Base-by-base conservation (phyloP, 2,797 vertebrate species). In the Salmo trutta region DNA sequence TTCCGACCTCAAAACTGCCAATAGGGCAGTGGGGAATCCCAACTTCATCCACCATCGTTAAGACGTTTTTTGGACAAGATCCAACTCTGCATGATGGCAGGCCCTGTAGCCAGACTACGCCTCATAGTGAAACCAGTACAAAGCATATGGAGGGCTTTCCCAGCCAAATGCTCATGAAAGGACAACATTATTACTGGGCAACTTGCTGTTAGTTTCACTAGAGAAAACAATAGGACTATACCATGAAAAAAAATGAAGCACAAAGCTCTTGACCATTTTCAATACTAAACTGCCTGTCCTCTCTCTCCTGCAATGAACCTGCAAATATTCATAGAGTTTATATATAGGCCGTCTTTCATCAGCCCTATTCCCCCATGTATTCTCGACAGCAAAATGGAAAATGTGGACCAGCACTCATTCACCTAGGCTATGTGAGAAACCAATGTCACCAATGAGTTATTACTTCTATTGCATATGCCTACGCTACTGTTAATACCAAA, bases 321-420 rank as follows among this genome's bases (percentile, higher is more conserved):
- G 86, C 79, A 78, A 90, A 89, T 84, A 91, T 88, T 89, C 88
- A 90, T 87, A 80, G 85, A 77, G 83, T 89, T 88, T 93, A 92
- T 88, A 90, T 92, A 87, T 93, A 93, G 89, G 79, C 62, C 80
- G 91, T 90, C 86, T 91, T 86, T 83, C 90, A 93, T 93, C 91
- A 90, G 91, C 83, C 7, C 87, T 88, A 87, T 86, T 91, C 91
- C 90, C 91, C 2, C 31, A 82, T 84, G 91, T 88, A 83, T 90
- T 91, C 86, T 84, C 88, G 87, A 88, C 84, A 83, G 89, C 91
- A 91, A 93, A 91, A 92, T 91, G 89, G 85, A 52, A 75, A 91
- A 91, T 91, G 88, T 89, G 84, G 89, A 91, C 82, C 88, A 91
- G 87, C 83, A 88, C 86, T 88, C 88, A 86, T 88, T 91, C 90